Conservation (phyloP, 2,113 vertebrate species). For the Panthera leo region DNA sequence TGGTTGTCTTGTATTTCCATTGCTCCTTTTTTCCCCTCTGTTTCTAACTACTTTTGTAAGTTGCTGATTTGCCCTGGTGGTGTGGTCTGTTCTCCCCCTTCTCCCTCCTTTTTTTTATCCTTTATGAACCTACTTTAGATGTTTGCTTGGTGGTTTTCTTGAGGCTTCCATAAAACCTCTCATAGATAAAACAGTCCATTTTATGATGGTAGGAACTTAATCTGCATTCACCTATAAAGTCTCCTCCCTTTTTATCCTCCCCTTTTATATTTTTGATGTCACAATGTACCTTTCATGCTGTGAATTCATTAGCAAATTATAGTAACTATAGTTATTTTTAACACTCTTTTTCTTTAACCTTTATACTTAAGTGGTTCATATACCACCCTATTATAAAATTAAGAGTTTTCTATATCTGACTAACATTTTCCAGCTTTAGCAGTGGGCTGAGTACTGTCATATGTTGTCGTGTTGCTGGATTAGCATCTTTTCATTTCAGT, state of each 20-base stretch:
- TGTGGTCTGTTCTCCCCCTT: background rate
- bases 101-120: background rate
- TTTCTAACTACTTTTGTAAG: background rate
- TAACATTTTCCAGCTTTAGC: background rate
- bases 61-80: background rate
- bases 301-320: background rate
- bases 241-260: background rate
- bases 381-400: background rate
- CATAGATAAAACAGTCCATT: background rate
- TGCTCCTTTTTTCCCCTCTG: background rate
- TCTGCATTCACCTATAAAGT: background rate
- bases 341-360: background rate
- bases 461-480: background rate
- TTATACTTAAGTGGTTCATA: background rate
- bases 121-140: background rate
- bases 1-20: background rate
- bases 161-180: background rate
- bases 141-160: background rate
- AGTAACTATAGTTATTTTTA: background rate
- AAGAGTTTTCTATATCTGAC: background rate
- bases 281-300: background rate
- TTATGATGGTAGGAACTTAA: background rate
- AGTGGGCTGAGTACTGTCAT: background rate
- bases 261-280: background rate
- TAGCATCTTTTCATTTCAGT: background rate